Evolutionary conservation across 1,140 invertebrate species (phyloP), one percentile per base, ranked within the genome.

Genomic region (Tetramorium simillimum): DNA sequence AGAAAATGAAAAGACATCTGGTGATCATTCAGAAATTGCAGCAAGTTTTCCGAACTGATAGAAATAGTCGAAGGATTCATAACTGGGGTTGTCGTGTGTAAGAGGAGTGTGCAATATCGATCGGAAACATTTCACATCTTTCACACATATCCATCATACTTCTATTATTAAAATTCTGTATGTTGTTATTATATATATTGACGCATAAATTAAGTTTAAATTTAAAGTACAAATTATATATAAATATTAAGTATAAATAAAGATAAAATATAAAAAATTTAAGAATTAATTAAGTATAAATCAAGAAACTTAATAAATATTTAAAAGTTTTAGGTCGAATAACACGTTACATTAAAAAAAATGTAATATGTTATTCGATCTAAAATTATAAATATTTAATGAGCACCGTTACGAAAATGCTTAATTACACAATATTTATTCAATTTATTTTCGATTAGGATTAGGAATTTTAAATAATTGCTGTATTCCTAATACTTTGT

Each of bases 21-120:
- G 43, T 18, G 49, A 43, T 33, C 10, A 1, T 46, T 49, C 18
- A 49, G 18, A 60, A 84, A 73, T 46, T 73, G 51, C 2, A 37
- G 18, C 21, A 51, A 80, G n/a, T 81, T 43, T 73, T 3, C n/a
- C 14, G 16, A 37, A 60, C 53, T 73, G 69, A 73, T 73, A 73
- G 69, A 72, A 82, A 82, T 56, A 53, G 49, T 86, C 86, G 43
- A 69, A 88, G 75, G 75, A 40, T 86, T 65, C 16, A 33, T 69
- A 86, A 56, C n/a, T 37, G 18, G 53, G 40, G 24, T 72, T 49
- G 40, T 49, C 65, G 77, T 84, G 65, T 73, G 80, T 72, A 78
- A 76, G 43, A 53, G n/a, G 60, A 89, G 70, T 63, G 70, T 63
- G 62, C 53, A 86, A 88, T 78, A 80, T 77, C 46, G 78, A 87